phyloP scores from a whole-genome alignment of 2,888 invertebrate species.

The Plutella xylostella region DNA sequence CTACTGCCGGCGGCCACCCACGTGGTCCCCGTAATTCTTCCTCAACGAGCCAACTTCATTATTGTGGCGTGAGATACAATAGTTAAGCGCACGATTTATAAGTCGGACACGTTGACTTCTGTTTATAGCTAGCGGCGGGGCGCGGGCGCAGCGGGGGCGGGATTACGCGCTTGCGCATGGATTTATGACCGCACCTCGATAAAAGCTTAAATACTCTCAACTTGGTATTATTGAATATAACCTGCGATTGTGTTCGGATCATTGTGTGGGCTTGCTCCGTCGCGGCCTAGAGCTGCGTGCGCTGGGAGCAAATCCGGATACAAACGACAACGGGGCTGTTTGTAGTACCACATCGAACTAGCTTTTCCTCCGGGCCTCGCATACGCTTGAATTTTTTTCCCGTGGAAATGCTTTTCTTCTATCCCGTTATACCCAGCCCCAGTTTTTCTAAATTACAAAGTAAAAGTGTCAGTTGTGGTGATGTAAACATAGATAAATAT shows the following conservation, averaged over 20 bases:
- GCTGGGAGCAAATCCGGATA: constrained; percentile 11
- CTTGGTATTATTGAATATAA: constrained; percentile 46
- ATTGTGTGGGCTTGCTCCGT: constrained; percentile 21
- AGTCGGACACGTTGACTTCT: constrained; percentile 69
- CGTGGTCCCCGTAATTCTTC: constrained; percentile 64
- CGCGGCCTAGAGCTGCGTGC: constrained; percentile 12
- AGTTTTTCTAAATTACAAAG: not conserved
- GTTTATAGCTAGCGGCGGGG: constrained; percentile 63
- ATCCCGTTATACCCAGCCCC: not conserved
- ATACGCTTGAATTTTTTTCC: too few relatives aligned
- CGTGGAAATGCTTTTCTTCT: not conserved
- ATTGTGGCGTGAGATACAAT: constrained; percentile 69
- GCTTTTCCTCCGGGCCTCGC: too few relatives aligned
- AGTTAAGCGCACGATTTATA: constrained; percentile 70
- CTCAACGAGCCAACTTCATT: constrained; percentile 69
- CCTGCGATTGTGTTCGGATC: constrained; percentile 23
- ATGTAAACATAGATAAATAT: not conserved
- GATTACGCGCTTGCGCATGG: constrained; percentile 63
- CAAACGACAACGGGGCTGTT: too few relatives aligned
- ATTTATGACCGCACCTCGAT: constrained; percentile 63
- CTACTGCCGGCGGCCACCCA: constrained; percentile 59
- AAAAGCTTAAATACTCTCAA: constrained; percentile 67
- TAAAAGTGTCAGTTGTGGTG: not conserved
- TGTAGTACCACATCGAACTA: too few relatives aligned
- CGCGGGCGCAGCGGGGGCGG: constrained; percentile 53